A percentile compares a stretch with the other conserved stretches of the same genome.
Evolutionary conservation across 1,140 invertebrate genomes (phyloP).

Genomic region (Caenorhabditis elegans): DNA sequence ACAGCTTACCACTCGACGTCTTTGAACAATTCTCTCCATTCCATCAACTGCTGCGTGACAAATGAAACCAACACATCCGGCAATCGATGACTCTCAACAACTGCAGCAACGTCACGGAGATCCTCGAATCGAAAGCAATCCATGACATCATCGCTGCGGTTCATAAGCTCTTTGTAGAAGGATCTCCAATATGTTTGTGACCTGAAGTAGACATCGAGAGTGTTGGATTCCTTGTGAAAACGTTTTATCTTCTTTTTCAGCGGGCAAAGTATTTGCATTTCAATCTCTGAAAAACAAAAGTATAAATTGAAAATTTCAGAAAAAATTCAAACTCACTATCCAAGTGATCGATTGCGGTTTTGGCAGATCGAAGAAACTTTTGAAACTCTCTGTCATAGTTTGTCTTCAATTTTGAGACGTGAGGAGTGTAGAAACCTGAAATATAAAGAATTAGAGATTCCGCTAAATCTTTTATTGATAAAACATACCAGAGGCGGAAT

Average conservation of each 20-base stretch:
- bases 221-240: conserved; percentile 9
- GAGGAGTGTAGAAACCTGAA: neutral
- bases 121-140: conserved; percentile 4
- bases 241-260: neutral
- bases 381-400: neutral
- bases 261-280: neutral
- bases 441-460: too few relatives aligned
- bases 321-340: neutral
- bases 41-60: conserved; percentile 12
- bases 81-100: neutral
- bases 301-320: neutral
- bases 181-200: conserved; percentile 14
- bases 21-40: neutral
- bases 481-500: neutral
- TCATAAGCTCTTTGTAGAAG: neutral
- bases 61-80: neutral
- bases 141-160: neutral
- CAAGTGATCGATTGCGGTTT: neutral
- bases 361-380: neutral
- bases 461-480: too few relatives aligned
- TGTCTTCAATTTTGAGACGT: neutral
- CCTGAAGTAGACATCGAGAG: neutral
- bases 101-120: neutral
- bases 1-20: neutral
- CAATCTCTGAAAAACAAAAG: neutral